Evolutionary conservation across 2,888 invertebrate species (phyloP).

Genomic region (Dasysyrphus tricinctus): DNA sequence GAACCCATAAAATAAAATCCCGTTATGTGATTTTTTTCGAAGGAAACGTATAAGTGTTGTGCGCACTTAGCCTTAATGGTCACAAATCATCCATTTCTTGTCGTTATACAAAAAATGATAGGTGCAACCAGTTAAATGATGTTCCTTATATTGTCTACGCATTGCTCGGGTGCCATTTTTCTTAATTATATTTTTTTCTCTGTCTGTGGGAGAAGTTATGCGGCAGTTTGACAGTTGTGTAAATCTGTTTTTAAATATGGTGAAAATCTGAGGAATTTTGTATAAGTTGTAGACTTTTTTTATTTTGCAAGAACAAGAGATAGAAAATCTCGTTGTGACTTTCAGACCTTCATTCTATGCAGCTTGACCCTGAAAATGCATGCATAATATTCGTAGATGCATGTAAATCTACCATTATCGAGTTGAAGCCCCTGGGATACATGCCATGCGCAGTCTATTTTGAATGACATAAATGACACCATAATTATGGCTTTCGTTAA

Average conservation of each 20-base stretch:
- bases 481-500: slow-evolving; percentile 67
- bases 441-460: slow-evolving; percentile 18
- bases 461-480: slow-evolving; percentile 68
- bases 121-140: too few species aligned
- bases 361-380: neutral
- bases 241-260: too few species aligned
- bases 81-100: too few species aligned
- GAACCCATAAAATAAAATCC: too few species aligned
- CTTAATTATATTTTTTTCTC: too few species aligned
- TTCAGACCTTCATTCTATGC: neutral
- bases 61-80: too few species aligned
- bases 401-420: neutral
- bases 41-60: too few species aligned
- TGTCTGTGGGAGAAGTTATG: too few species aligned
- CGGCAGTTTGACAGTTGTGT: too few species aligned
- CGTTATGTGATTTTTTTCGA: too few species aligned
- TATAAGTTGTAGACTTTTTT: neutral
- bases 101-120: too few species aligned
- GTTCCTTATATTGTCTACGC: too few species aligned
- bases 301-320: neutral
- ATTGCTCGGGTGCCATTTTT: neutral
- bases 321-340: neutral
- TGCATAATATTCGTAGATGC: neutral
- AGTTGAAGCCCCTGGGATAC: slow-evolving; percentile 14
- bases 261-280: neutral